Base-by-base conservation (phyloP, 2,888 invertebrate genomes). In the Mythimna lalbum region DNA sequence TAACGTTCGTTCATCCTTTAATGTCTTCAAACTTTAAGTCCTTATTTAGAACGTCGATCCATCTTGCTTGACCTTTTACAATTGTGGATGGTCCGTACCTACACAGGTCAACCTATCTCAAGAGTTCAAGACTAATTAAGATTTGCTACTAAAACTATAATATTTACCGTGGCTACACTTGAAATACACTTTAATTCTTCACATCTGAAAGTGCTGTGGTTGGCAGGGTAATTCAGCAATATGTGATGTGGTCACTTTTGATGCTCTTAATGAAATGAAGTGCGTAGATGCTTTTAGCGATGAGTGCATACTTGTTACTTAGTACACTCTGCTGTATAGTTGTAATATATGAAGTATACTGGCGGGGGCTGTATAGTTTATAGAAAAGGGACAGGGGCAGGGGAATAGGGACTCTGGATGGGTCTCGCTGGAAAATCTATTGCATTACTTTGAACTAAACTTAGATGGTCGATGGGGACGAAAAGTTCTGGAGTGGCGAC, bases 211-310 rank as follows among this genome's bases (percentile, higher is more conserved):
- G 23, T 39, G 52, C 12, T 57, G n/a, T 4, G 52, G 52, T 66
- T 23, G 19, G 7, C 10, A 23, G 31, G 36, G 36, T 19, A 19
- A 52, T 50, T 14, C 27, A 43, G n/a, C 47, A 62, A 57, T 52
- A 57, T 63, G 39, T 33, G 57, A 57, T 75, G 31, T 43, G 76
- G 62, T 59, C 9, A 12, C 59, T 49, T 62, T 59, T 76, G 69
- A 19, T 39, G 19, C 23, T 47, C n/a, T 2, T 69, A 63, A 63
- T 76, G 52, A 39, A 47, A 17, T 19, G 2, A 17, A 23, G 19
- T 33, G 23, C 39, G 23, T 49, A 21, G 57, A 63, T 21, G 49
- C 62, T 74, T 76, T 60, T 23, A 76, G 39, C n/a, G 49, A 17
- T 2, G 12, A 59, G 9, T 21, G 17, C 52, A 66, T 59, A 43